A percentile compares a stretch with the other conserved stretches of the same genome.
Evolutionary conservation across 1,140 invertebrate species (phyloP).

Genomic region (Saccostrea echinata): DNA sequence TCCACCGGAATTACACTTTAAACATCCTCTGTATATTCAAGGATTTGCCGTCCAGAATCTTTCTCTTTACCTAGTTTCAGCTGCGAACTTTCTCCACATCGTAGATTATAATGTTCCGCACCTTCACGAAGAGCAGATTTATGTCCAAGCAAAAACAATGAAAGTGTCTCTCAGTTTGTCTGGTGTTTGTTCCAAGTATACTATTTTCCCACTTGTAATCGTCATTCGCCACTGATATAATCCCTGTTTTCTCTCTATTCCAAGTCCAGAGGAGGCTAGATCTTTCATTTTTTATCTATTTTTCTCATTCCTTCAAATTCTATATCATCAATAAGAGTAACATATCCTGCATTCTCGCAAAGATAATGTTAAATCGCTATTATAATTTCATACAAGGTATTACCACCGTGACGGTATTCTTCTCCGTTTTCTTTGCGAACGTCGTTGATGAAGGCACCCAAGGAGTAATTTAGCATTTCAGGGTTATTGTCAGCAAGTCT

Average conservation of each 20-base stretch:
- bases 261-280: neutral
- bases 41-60: neutral
- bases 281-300: neutral
- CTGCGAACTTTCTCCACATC: neutral
- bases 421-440: neutral
- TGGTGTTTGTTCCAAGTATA: neutral
- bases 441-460: neutral
- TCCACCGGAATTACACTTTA: neutral
- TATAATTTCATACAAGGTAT: neutral
- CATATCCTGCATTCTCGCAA: neutral
- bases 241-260: neutral
- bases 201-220: neutral
- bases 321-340: neutral
- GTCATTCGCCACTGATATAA: neutral
- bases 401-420: neutral
- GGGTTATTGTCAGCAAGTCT: neutral
- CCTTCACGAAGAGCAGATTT: neutral
- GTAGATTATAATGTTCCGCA: neutral
- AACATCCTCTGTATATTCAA: constrained; percentile 1
- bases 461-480: neutral
- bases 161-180: neutral
- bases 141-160: neutral
- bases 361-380: neutral
- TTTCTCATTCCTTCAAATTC: neutral
- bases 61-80: neutral